Conservation (phyloP, 1,140 invertebrate species). For the Zaprionus inermis region DNA sequence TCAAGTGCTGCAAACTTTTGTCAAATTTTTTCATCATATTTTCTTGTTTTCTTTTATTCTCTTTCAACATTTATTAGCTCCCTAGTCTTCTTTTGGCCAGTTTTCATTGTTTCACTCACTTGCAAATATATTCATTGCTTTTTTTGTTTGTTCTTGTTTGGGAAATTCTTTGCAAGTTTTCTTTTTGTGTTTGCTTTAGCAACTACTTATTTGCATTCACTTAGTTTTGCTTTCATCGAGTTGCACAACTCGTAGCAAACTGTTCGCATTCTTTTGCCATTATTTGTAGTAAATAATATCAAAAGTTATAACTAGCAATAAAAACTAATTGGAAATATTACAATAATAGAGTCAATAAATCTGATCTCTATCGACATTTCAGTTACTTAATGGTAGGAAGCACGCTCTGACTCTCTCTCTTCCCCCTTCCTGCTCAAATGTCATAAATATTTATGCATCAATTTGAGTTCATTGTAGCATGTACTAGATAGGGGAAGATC, state of each 20-base stretch:
- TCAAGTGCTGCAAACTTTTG: neutral
- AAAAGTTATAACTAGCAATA: constrained; percentile 25
- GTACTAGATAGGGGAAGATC: constrained; percentile 5
- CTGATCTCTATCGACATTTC: constrained; percentile 1
- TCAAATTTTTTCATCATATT: constrained; percentile 2
- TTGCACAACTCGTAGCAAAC: neutral
- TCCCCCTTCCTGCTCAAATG: constrained; percentile 6
- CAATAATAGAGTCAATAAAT: constrained; percentile 28
- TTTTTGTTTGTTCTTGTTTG: neutral
- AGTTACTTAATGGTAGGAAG: constrained; percentile 12
- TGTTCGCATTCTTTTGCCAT: neutral
- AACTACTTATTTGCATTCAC: constrained; percentile 19
- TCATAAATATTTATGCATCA: constrained; percentile 71
- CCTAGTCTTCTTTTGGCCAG: constrained; percentile 6
- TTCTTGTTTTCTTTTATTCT: constrained; percentile 1
- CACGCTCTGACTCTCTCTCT: neutral
- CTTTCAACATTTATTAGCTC: constrained; percentile 4
- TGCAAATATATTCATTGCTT: constrained; percentile 16
- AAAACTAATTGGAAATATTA: constrained; percentile 35
- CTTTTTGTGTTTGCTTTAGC: constrained; percentile 13
- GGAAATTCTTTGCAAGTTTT: constrained; percentile 5
- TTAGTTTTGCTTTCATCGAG: constrained; percentile 9
- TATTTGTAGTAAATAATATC: constrained; percentile 13
- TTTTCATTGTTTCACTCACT: constrained; percentile 17
- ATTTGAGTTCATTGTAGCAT: constrained; percentile 57